Evolutionary conservation across 1,140 invertebrate genomes (phyloP), one percentile per base, ranked within the genome.

Genomic region (Atta cephalotes): DNA sequence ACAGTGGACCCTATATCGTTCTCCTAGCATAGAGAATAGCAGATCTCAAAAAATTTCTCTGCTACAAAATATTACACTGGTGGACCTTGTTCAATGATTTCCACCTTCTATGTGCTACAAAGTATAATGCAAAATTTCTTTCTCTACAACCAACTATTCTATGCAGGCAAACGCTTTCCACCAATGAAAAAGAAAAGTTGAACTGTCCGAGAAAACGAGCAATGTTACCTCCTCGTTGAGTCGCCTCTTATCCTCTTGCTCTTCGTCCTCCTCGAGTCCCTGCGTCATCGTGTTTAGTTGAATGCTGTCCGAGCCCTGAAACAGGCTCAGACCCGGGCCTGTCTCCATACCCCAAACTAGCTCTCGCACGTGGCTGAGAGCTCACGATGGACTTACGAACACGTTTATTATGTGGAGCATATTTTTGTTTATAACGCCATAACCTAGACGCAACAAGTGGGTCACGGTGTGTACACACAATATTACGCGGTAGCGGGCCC

Each of bases 351-450:
- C 85, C 90, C 80, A 85, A n/a, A n/a, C 65, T 68, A 49, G 62
- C 62, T 31, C 14, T 45, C 66, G 66, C 66, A 28, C 39, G 39
- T 16, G 28, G 45, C 9, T 14, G 14, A 18, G n/a, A 25, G 49
- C 56, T 84, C 80, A 84, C 68, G 70, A 74, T 18, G 35, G 45
- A 74, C 49, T 51, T 6, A 77, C 65, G 65, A 71, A 89, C 77
- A 51, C 72, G 85, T 86, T 86, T 90, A 92, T 93, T 91, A 81
- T 90, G 85, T 51, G 79, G 78, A 93, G 92, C 91, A 93, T 94
- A 94, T 90, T 93, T 94, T 95, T 95, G 93, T 94, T 95, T 94
- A 95, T 95, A 94, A 92, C 91, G 85, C 88, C 94, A 94, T 95
- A 95, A 95, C 94, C 94, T 95, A 93, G 89, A 93, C 87, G 92